phyloP scores from a whole-genome alignment of 2,888 invertebrate species.

The Amphipyra berbera region DNA sequence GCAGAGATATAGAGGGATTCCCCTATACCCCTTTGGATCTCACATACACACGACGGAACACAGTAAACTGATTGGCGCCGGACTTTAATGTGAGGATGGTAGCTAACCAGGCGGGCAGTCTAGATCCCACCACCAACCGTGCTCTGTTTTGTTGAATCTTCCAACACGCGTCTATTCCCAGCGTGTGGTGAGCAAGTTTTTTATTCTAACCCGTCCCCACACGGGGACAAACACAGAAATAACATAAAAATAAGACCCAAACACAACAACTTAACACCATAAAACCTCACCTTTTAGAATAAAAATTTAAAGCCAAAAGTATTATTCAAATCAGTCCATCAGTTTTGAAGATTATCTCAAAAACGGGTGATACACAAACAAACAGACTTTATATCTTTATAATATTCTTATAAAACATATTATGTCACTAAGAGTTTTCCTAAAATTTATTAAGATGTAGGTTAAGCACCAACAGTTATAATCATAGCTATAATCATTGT shows the following conservation, averaged over 20 bases:
- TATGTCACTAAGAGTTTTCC: slow-evolving; percentile 38
- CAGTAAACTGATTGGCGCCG: too few species aligned
- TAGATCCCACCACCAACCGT: too few species aligned
- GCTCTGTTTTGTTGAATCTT: too few species aligned
- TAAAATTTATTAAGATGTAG: slow-evolving; percentile 42
- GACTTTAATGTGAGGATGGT: too few species aligned
- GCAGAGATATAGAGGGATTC: too few species aligned
- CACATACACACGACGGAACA: too few species aligned
- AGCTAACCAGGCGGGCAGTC: too few species aligned
- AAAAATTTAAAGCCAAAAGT: slow-evolving; percentile 35
- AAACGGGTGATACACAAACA: slow-evolving; percentile 49
- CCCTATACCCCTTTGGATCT: too few species aligned
- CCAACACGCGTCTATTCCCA: too few species aligned
- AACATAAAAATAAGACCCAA: slow-evolving; percentile 36
- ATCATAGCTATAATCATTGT: slow-evolving; percentile 18
- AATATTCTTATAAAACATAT: slow-evolving; percentile 40
- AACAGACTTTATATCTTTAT: slow-evolving; percentile 53
- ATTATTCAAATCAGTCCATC: slow-evolving; percentile 59
- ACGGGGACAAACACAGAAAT: too few species aligned
- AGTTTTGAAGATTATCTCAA: slow-evolving; percentile 55
- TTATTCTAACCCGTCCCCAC: too few species aligned
- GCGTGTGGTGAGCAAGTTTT: too few species aligned
- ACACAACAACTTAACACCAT: slow-evolving; percentile 32
- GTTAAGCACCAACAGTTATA: slow-evolving; percentile 19
- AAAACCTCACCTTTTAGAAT: slow-evolving; percentile 45